Percentiles rank a stretch among this genome's conserved stretches.
phyloP scores from a whole-genome alignment of 2,113 vertebrate genomes.

The Elephas maximus region DNA sequence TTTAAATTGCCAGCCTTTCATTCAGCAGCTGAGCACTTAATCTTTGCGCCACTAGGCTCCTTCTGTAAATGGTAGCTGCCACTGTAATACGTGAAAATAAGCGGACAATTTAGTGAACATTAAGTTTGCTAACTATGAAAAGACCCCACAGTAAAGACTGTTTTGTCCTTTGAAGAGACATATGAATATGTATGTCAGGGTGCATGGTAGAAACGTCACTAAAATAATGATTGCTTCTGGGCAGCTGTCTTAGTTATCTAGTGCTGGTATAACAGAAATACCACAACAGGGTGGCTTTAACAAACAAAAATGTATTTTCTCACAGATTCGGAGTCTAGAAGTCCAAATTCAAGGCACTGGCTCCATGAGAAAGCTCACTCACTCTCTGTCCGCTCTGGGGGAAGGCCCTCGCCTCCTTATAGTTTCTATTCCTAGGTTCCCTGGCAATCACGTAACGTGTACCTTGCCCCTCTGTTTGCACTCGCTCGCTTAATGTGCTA shows the following conservation, averaged over 20 bases:
- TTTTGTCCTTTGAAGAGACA: not conserved
- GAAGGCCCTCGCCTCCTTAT: not conserved
- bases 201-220: not conserved
- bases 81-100: not conserved
- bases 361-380: too few species aligned
- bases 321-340: not conserved
- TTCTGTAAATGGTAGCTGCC: not conserved
- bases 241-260: not conserved
- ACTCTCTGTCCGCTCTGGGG: not conserved
- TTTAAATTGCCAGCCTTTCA: not conserved
- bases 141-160: not conserved
- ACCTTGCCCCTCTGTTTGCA: too few species aligned
- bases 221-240: not conserved
- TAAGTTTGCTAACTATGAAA: not conserved
- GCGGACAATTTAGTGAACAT: not conserved
- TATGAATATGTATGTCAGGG: not conserved
- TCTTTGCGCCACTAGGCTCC: not conserved
- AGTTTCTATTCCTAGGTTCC: too few species aligned
- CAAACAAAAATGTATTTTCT: too few species aligned
- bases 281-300: not conserved
- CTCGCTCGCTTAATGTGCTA: too few species aligned
- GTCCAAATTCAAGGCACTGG: not conserved
- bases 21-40: not conserved
- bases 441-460: too few species aligned
- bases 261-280: too few species aligned